Percentiles rank a stretch among this genome's conserved stretches.
Evolutionary conservation across 2,797 vertebrate genomes (phyloP).

Genomic region (Syngnathus rostellatus): DNA sequence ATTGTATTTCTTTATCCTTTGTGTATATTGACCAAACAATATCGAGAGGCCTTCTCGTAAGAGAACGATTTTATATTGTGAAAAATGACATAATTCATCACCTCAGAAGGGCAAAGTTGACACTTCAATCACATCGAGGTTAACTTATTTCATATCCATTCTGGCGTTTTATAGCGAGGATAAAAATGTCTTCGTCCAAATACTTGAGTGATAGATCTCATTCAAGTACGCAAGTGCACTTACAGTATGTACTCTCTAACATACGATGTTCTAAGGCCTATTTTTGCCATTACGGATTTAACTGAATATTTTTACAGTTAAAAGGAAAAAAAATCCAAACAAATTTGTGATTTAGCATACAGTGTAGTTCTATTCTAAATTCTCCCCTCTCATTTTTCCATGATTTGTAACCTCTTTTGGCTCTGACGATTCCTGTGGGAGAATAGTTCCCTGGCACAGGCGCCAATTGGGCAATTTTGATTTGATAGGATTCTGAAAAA

Average conservation of each 20-base stretch:
- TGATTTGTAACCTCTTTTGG: constrained; percentile 67
- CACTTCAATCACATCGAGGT: too few relatives aligned
- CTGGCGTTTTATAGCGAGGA: too few relatives aligned
- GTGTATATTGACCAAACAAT: too few relatives aligned
- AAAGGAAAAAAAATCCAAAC: constrained; percentile 29
- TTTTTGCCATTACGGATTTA: not conserved
- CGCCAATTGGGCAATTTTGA: constrained; percentile 56
- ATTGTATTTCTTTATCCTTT: too few relatives aligned
- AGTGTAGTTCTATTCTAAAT: constrained; percentile 55
- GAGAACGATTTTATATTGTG: too few relatives aligned
- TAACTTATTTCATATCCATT: too few relatives aligned
- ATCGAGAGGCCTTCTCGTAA: too few relatives aligned
- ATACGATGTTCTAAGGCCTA: too few relatives aligned
- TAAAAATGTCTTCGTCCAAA: too few relatives aligned
- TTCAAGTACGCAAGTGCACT: not conserved
- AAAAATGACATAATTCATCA: too few relatives aligned
- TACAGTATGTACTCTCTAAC: not conserved
- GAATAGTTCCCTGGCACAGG: constrained; percentile 57
- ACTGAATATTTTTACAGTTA: not conserved
- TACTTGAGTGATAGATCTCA: too few relatives aligned
- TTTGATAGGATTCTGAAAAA: constrained; percentile 60
- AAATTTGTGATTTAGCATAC: constrained; percentile 62
- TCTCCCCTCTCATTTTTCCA: constrained; percentile 64
- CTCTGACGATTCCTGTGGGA: constrained; percentile 54
- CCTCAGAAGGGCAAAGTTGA: too few relatives aligned